Base-by-base conservation (phyloP, 1,140 invertebrate genomes). In the Nephila pilipes region DNA sequence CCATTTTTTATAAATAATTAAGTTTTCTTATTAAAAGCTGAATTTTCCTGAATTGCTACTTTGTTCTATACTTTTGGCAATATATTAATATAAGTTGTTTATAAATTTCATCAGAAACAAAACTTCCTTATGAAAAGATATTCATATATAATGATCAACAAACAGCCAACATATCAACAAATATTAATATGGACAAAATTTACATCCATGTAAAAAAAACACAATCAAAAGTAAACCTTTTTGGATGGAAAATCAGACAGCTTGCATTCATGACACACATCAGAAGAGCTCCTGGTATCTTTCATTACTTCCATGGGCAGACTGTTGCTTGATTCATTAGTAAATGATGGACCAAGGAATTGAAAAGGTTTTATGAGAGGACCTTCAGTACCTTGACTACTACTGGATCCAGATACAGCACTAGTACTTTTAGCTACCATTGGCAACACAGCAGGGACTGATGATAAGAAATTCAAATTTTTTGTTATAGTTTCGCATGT, bases 401-500 rank as follows among this genome's bases (percentile, higher is more conserved):
- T 63, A 14, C 22, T 25, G 65, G 80, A n/a, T 25, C 32, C 55
- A 80, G 20, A 63, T 36, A 69, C 79, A 60, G 12, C 20, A 3
- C n/a, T 85, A 25, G 36, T 10, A 36, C 38, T 46, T 69, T 80
- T 80, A 46, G 46, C 46, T 10, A 57, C 29, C 18, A 87, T 6
- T 16, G 91, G 83, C 29, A 93, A 25, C 10, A 58, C 46, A n/a
- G 87, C 65, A 57, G 91, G 91, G 25, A 93, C 91, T 20, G 91
- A 93, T 38, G 91, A 87, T 12, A 93, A 87, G 38, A 93, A 93
- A 80, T 93, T 93, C 25, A 93, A 25, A 38, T 93, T 93, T 29
- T 36, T 87, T 18, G 83, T 93, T 4, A 93, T 57, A n/a, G 91
- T 93, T 36, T 93, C 91, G 60, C 91, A 93, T 29, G 91, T 80